These are phyloP conservation scores for Toxotes chatareus DNA, from an alignment of 2,113 vertebrate genomes.

Conservation along the genomic window DNA sequence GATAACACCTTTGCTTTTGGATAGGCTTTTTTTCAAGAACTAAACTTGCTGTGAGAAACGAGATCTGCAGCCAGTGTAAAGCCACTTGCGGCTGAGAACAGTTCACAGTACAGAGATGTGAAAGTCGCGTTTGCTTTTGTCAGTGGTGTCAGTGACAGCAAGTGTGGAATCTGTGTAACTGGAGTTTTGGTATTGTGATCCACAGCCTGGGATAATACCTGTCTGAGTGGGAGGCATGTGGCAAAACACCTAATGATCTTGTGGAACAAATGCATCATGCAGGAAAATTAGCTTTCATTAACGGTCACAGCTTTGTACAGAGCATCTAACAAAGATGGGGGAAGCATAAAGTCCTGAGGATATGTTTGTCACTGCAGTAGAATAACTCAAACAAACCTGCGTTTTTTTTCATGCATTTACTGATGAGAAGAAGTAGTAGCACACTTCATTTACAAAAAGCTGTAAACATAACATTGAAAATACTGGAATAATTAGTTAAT, in stretches of 20 bases:
- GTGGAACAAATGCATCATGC: slow-evolving; percentile 25
- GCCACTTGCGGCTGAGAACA: slow-evolving; percentile 7
- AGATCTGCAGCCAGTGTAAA: slow-evolving; percentile 23
- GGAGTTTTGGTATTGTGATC: slow-evolving; percentile 42
- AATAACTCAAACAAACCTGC: background rate
- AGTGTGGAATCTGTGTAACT: slow-evolving; percentile 36
- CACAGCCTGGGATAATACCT: slow-evolving; percentile 40
- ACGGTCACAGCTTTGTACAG: slow-evolving; percentile 28
- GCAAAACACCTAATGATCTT: slow-evolving; percentile 36
- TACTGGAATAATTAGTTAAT: background rate
- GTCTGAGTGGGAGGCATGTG: slow-evolving; percentile 42
- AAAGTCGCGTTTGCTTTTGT: slow-evolving; percentile 31
- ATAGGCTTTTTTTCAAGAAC: slow-evolving; percentile 8
- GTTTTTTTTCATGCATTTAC: background rate
- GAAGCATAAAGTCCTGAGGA: slow-evolving; percentile 10
- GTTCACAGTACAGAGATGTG: slow-evolving; percentile 4
- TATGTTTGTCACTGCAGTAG: slow-evolving; percentile 5
- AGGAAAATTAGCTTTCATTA: slow-evolving; percentile 39
- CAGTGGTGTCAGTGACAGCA: slow-evolving; percentile 35
- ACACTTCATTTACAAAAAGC: background rate
- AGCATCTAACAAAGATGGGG: slow-evolving; percentile 23
- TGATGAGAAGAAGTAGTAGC: background rate
- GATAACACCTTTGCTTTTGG: slow-evolving; percentile 18
- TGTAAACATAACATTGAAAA: background rate
- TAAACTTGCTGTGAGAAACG: slow-evolving; percentile 29